Conservation (phyloP, 2,113 vertebrate species). For the Scomber japonicus region DNA sequence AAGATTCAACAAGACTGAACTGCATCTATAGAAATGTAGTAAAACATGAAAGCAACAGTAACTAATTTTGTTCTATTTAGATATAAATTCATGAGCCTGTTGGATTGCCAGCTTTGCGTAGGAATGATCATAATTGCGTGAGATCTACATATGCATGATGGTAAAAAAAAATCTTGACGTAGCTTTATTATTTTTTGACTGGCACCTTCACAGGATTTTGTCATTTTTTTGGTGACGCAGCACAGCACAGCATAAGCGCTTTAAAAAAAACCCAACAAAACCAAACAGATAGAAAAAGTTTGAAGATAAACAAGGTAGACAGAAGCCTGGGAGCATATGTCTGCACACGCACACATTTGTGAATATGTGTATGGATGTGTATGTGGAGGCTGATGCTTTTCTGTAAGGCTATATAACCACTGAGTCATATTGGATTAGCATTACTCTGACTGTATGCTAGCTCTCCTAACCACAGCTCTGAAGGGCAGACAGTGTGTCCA, state of each 20-base stretch:
- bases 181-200: constrained; percentile 13
- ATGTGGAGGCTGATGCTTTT: neutral
- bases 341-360: neutral
- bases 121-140: constrained; percentile 7
- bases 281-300: no score
- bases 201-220: neutral
- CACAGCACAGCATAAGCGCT: no score
- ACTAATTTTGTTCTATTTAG: constrained; percentile 6
- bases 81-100: constrained; percentile 6
- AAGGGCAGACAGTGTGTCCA: constrained; percentile 5
- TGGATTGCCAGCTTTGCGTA: neutral
- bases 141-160: neutral
- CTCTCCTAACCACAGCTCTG: constrained; percentile 6
- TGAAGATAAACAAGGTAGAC: no score
- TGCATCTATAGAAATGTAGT: neutral
- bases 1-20: neutral
- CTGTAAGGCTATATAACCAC: neutral
- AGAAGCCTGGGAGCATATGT: neutral
- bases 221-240: neutral
- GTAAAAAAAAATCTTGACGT: neutral
- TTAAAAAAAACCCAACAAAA: no score
- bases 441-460: neutral
- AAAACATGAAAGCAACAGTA: constrained; percentile 1
- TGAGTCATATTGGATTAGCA: constrained; percentile 7
- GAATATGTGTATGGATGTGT: neutral